Base-by-base conservation (phyloP, 1,140 invertebrate species). In the Drosophila orena region DNA sequence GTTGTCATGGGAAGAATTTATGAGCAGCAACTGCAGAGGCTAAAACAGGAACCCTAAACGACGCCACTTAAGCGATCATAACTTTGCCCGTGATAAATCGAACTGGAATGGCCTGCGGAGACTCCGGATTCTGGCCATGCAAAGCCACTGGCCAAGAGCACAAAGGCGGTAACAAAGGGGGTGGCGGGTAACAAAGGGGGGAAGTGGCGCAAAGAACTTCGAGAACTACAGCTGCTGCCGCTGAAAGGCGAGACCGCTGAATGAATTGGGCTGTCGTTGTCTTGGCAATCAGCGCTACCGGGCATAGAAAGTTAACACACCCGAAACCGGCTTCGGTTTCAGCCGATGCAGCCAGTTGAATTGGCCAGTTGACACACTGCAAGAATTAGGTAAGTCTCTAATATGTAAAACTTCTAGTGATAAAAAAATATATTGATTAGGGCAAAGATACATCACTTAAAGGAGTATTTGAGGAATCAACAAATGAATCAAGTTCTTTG, bases 271-370 rank as follows among this genome's bases (percentile, higher is more conserved):
- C 77, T 65, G 60, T 69, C 59, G 62, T 73, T 75, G 83, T 75
- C 83, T 71, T 75, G 61, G 75, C 79, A 86, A 86, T 86, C 83
- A 86, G 75, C 65, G 83, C 83, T 86, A 86, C 83, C 79, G 83
- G 83, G 83, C 83, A 86, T 79, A 61, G 65, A 88, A 88, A 86
- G 83, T 83, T 79, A 79, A 81, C 75, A 81, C 75, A 70, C 49
- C 64, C 73, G 71, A 76, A 86, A 86, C 83, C 83, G 83, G 83
- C 77, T 86, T 88, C 58, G 79, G 83, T 88, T 88, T 74, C 83
- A 85, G 81, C 56, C 75, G 65, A 49, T 46, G 57, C 66, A 77
- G 66, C 43, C 72, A 77, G 61, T 75, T 76, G 53, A 64, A 72
- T 40, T 56, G 55, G 44, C 35, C 35, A 49, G 4, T 66, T 52